Base-by-base conservation (phyloP, 2,888 invertebrate genomes). In the Cyaniris semiargus region DNA sequence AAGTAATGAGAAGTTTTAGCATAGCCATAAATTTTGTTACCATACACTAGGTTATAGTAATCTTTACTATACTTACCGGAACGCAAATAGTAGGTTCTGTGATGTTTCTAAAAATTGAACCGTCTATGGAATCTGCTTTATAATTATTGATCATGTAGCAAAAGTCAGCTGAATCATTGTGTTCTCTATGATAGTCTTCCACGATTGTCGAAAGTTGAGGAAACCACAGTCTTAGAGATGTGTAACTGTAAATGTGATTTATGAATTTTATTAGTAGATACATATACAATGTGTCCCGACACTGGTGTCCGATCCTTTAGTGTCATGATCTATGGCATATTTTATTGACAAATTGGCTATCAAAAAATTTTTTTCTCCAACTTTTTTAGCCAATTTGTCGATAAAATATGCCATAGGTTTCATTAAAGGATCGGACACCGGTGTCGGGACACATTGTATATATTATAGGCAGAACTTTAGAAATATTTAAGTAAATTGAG, bases 161-260 rank as follows among this genome's bases (percentile, higher is more conserved):
- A 75, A 89, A 88, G 31, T 81, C 80, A 1, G 83, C 83, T 0
- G 85, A 81, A 1, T 83, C 80, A 3, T 84, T 83, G 75, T 88
- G 83, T 3, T 82, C 81, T 60, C 79, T 80, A 10, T 84, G 79
- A 34, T 87, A 87, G 53, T 85, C 84, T 79, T 89, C 89, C 15
- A 89, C 82, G 7, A 87, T 86, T 3, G 89, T 89, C 0, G 88
- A 89, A 3, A 89, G 72, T 80, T 89, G 89, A 15, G 89, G 89
- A 75, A 84, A 88, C 89, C 89, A 89, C 7, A 89, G 78, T 53
- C 89, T 82, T 27, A 89, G 77, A 0, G 88, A 83, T 8, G 85
- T 86, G 70, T 88, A 88, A 8, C 89, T 89, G 83, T 70, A 75
- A 78, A 58, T 44, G 10, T 72, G 23, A 75, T 70, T 27, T 27